phyloP scores from a whole-genome alignment of 2,113 vertebrate genomes.

The Solea solea region DNA sequence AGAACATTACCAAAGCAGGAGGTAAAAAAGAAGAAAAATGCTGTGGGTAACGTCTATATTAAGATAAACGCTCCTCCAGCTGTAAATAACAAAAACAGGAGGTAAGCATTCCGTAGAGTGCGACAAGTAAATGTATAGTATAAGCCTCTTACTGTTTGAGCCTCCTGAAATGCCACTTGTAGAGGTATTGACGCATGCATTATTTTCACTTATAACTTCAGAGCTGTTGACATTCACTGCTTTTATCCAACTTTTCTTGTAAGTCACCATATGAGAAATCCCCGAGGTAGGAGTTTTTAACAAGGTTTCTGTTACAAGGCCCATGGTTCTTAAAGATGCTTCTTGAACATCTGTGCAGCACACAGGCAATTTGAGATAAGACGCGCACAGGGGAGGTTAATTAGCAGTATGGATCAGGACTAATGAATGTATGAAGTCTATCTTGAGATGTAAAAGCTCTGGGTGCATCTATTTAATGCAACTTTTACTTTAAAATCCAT shows the following conservation, averaged over 20 bases:
- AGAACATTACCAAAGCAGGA: background rate
- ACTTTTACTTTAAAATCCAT: constrained; percentile 50
- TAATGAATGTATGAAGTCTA: constrained; percentile 66
- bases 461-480: constrained; percentile 59
- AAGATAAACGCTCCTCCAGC: constrained; percentile 11
- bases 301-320: constrained; percentile 45
- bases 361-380: constrained; percentile 67
- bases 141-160: constrained; percentile 5
- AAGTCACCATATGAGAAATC: constrained; percentile 39
- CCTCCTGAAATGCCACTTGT: constrained; percentile 32
- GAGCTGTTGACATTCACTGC: constrained; percentile 49
- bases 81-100: constrained; percentile 17
- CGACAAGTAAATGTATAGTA: constrained; percentile 20
- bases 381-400: constrained; percentile 65
- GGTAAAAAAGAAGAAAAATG: background rate
- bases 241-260: constrained; percentile 52
- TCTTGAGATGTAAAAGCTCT: constrained; percentile 55
- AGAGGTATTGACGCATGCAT: constrained; percentile 22
- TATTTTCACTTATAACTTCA: constrained; percentile 48
- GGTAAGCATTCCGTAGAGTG: background rate
- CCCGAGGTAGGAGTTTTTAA: constrained; percentile 39
- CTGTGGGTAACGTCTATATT: background rate
- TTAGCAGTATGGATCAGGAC: constrained; percentile 71
- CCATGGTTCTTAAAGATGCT: constrained; percentile 55
- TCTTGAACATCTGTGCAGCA: constrained; percentile 71